A percentile compares a stretch with the other conserved stretches of the same genome.
Evolutionary conservation across 2,797 vertebrate genomes (phyloP).

Genomic region (Salarias fasciatus): DNA sequence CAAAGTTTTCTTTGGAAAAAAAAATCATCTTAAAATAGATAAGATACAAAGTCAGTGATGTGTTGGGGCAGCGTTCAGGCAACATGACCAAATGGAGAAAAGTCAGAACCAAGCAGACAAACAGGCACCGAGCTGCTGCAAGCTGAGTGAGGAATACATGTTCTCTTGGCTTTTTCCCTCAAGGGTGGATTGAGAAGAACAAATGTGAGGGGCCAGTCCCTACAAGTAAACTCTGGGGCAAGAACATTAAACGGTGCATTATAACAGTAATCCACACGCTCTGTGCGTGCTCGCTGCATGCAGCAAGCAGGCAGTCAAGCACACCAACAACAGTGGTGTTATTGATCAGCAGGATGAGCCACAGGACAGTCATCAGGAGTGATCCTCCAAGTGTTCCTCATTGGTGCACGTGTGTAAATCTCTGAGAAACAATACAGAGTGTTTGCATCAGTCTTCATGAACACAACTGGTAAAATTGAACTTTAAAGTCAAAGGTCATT

Average conservation of each 20-base stretch:
- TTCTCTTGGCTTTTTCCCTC: slow-evolving; percentile 63
- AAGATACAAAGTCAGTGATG: no score
- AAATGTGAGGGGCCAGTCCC: slow-evolving; percentile 73
- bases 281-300: slow-evolving; percentile 25
- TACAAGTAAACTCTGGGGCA: slow-evolving; percentile 69
- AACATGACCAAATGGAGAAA: no score
- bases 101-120: slow-evolving; percentile 30
- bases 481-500: no score
- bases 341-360: neutral
- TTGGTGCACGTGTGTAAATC: no score
- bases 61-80: no score
- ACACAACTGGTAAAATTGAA: no score
- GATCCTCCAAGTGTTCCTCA: no score
- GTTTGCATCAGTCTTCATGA: no score
- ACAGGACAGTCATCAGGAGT: neutral
- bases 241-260: slow-evolving; percentile 44
- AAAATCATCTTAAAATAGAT: no score
- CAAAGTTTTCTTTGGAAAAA: no score
- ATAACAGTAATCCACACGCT: slow-evolving; percentile 39
- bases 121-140: slow-evolving; percentile 53
- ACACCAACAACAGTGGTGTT: slow-evolving; percentile 4
- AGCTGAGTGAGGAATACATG: slow-evolving; percentile 66
- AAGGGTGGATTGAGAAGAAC: slow-evolving; percentile 67
- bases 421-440: no score
- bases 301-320: slow-evolving; percentile 9